Evolutionary conservation across 1,140 invertebrate species (phyloP).

Genomic region (Adelges cooleyi): DNA sequence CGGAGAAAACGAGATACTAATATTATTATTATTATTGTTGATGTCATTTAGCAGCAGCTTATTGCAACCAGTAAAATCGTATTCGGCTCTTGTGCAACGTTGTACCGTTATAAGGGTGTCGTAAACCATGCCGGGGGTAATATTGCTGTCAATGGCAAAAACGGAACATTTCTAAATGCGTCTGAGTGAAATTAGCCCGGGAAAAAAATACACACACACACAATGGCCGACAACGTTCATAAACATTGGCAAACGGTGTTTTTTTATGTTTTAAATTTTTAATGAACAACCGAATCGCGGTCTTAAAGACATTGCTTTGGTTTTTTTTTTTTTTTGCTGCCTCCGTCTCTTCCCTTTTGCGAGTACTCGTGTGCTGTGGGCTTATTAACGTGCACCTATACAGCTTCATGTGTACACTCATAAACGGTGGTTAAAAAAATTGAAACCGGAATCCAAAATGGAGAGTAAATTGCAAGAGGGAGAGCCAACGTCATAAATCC

Average conservation of each 20-base stretch:
- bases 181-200: neutral
- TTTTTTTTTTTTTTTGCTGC: too few species aligned
- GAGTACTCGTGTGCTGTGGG: too few species aligned
- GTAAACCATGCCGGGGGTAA: constrained; percentile 18
- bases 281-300: too few species aligned
- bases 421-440: neutral
- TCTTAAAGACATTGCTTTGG: too few species aligned
- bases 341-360: too few species aligned
- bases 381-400: too few species aligned
- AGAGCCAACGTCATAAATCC: too few species aligned
- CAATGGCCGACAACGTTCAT: neutral
- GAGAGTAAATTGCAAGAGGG: neutral
- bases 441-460: neutral
- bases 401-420: too few species aligned
- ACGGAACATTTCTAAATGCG: constrained; percentile 22
- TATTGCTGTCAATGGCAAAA: constrained; percentile 25
- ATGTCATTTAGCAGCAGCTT: neutral
- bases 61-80: too few species aligned
- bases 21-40: neutral
- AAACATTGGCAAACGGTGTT: neutral
- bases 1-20: neutral
- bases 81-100: too few species aligned
- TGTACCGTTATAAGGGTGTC: constrained; percentile 22
- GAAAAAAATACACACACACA: neutral
- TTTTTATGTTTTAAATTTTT: too few species aligned